Percentiles rank a stretch among this genome's conserved stretches.
These are phyloP conservation scores for Hoplostethus atlanticus DNA, from an alignment of 2,797 vertebrate genomes.

Conservation along the genomic window DNA sequence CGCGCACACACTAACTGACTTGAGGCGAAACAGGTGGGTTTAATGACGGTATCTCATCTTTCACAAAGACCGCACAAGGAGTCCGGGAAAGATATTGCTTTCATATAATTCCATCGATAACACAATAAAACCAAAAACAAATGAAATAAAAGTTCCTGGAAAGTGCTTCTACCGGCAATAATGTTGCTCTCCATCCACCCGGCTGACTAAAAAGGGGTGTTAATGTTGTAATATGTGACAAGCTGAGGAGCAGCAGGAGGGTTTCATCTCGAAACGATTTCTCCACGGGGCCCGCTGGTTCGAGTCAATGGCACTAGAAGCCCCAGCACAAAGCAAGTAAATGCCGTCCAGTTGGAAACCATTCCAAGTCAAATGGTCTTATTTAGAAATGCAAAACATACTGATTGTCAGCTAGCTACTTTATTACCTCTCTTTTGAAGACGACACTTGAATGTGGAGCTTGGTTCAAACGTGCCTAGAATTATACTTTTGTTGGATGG, in stretches of 20 bases:
- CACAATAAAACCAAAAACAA: constrained; percentile 70
- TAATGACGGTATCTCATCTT: constrained; percentile 77
- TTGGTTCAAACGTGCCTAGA: too few relatives aligned
- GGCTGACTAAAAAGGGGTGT: constrained; percentile 51
- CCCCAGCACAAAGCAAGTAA: constrained; percentile 9
- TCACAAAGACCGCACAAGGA: constrained; percentile 68
- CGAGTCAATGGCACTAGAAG: constrained; percentile 6
- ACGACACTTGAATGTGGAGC: not conserved
- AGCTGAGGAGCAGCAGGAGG: constrained; percentile 39
- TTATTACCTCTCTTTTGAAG: constrained; percentile 20
- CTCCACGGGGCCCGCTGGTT: constrained; percentile 14
- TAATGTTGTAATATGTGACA: constrained; percentile 63
- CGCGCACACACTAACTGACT: constrained; percentile 22
- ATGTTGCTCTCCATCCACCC: constrained; percentile 64
- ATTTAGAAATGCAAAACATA: constrained; percentile 6
- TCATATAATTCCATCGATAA: constrained; percentile 76
- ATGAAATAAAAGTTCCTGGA: constrained; percentile 66
- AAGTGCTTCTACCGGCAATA: constrained; percentile 67
- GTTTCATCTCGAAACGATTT: constrained; percentile 41
- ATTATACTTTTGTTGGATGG: not conserved
- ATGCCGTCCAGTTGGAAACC: constrained; percentile 26
- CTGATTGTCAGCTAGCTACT: constrained; percentile 6
- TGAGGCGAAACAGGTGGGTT: constrained; percentile 79
- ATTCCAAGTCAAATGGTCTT: constrained; percentile 22
- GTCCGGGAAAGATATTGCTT: constrained; percentile 69